These are phyloP conservation scores for Ceratitis capitata DNA, from an alignment of 1,140 invertebrate genomes.

Conservation along the genomic window DNA sequence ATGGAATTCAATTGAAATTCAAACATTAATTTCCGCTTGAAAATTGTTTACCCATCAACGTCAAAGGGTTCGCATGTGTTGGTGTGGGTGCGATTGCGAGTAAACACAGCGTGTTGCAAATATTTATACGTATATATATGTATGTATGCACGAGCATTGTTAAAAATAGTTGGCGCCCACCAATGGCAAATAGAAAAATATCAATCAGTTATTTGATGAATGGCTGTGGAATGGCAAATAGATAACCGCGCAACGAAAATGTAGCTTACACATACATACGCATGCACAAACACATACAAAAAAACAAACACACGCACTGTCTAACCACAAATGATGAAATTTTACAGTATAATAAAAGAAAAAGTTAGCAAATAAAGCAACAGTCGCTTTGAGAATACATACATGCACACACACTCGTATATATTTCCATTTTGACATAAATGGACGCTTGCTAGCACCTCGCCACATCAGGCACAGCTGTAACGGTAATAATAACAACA, in stretches of 20 bases:
- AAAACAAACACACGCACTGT: background rate
- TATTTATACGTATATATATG: background rate
- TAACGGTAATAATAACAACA: background rate
- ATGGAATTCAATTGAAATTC: background rate
- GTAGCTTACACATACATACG: background rate
- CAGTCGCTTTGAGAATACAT: background rate
- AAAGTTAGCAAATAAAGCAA: background rate
- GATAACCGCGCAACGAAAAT: background rate
- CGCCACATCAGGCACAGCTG: background rate
- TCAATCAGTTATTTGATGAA: background rate
- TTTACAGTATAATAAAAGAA: slow-evolving; percentile 4
- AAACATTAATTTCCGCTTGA: background rate
- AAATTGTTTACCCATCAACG: background rate
- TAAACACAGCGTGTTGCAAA: no score
- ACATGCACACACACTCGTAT: background rate
- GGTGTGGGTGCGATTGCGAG: no score
- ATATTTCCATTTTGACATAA: no score
- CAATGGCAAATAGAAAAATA: background rate
- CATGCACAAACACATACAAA: background rate
- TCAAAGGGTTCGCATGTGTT: background rate
- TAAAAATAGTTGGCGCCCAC: background rate
- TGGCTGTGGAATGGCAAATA: background rate
- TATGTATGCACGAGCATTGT: background rate
- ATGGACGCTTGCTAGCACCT: background rate
- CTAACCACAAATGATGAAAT: slow-evolving; percentile 6